A percentile compares a stretch with the other conserved stretches of the same genome.
Conservation (phyloP, 2,888 invertebrate species). For the Xylota segnis region DNA sequence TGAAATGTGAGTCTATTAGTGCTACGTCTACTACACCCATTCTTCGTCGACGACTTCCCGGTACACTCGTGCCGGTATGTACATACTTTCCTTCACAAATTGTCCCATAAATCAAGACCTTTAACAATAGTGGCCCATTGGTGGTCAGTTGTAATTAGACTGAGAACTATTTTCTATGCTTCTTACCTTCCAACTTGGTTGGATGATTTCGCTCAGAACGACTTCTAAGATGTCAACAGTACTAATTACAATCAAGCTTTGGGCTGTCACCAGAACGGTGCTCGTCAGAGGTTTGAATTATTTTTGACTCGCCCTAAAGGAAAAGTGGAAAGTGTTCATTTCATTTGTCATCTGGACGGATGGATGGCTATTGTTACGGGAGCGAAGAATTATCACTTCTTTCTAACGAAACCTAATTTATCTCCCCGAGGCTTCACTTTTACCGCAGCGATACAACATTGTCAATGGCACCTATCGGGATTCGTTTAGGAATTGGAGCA, state of each 20-base stretch:
- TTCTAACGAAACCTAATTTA: conserved; percentile 26
- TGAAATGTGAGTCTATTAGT: conserved; percentile 43
- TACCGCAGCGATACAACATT: conserved; percentile 30
- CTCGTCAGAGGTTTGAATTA: not conserved
- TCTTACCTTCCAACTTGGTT: conserved; percentile 36
- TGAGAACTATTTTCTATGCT: conserved; percentile 56
- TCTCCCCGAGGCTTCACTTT: conserved; percentile 43
- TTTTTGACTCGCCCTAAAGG: conserved; percentile 12
- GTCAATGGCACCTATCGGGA: conserved; percentile 32
- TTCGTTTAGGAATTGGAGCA: conserved; percentile 53
- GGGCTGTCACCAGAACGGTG: conserved; percentile 49
- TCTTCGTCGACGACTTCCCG: conserved; percentile 15
- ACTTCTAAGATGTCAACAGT: conserved; percentile 48
- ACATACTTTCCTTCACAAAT: conserved; percentile 57
- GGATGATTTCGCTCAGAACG: conserved; percentile 41
- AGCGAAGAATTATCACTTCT: conserved; percentile 20
- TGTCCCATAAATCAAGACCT: conserved; percentile 52
- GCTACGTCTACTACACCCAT: conserved; percentile 25
- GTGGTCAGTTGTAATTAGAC: conserved; percentile 72
- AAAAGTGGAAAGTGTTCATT: conserved; percentile 64
- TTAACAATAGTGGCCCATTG: conserved; percentile 39
- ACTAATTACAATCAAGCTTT: conserved; percentile 49
- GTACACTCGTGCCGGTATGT: not conserved
- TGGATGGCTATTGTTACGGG: conserved; percentile 19
- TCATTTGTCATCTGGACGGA: conserved; percentile 19